Percentiles rank a stretch among this genome's conserved stretches.
Conservation (phyloP, 1,140 invertebrate genomes). For the Micrasema longulum region DNA sequence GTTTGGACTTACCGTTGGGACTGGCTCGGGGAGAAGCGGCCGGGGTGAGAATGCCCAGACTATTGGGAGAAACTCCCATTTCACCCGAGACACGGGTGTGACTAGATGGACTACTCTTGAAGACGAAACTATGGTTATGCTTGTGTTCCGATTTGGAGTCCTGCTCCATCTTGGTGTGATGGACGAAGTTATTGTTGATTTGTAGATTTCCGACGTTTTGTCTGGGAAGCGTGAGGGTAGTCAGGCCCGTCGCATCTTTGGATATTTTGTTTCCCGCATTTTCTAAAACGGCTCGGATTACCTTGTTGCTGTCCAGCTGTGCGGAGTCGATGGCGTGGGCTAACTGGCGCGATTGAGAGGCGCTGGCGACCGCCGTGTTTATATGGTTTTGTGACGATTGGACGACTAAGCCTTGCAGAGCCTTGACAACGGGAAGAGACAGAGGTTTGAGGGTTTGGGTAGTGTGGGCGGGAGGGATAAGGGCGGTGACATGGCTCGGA, state of each 20-base stretch:
- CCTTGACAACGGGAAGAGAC: conserved; percentile 48
- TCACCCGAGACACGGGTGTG: conserved; percentile 26
- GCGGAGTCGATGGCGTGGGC: conserved; percentile 34
- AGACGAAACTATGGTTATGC: conserved; percentile 10
- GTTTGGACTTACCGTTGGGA: conserved; percentile 26
- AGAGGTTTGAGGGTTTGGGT: conserved; percentile 40
- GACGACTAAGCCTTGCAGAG: conserved; percentile 45
- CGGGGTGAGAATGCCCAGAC: conserved; percentile 45
- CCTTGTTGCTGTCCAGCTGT: conserved; percentile 59
- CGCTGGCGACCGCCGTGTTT: not conserved
- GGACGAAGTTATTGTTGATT: conserved; percentile 56
- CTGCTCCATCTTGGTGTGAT: conserved; percentile 35
- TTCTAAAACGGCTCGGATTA: conserved; percentile 57
- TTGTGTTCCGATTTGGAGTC: conserved; percentile 34
- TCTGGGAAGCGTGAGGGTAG: conserved; percentile 61
- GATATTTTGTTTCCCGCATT: conserved; percentile 49
- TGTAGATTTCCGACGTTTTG: conserved; percentile 59
- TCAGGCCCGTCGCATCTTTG: conserved; percentile 57
- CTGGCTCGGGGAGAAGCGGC: conserved; percentile 45
- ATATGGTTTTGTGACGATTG: conserved; percentile 44
- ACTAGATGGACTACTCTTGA: conserved; percentile 34
- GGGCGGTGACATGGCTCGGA: conserved; percentile 15
- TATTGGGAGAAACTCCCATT: conserved; percentile 25
- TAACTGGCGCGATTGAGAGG: conserved; percentile 11
- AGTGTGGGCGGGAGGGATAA: conserved; percentile 49